Evolutionary conservation across 2,888 invertebrate genomes (phyloP).

Genomic region (Yponomeuta evonymella): DNA sequence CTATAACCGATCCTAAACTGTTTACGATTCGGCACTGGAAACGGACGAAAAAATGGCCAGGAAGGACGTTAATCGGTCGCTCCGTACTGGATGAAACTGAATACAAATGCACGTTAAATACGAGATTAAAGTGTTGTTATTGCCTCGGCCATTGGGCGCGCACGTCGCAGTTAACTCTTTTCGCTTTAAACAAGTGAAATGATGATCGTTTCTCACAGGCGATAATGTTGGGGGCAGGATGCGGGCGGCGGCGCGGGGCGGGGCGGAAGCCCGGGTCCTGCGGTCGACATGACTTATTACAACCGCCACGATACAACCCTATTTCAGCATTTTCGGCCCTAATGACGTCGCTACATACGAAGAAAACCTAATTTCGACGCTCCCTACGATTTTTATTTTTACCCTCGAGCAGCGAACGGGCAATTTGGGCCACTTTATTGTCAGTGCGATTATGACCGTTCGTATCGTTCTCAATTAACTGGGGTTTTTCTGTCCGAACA

Average conservation of each 20-base stretch:
- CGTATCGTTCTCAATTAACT: slow-evolving; percentile 31
- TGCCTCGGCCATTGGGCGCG: not conserved
- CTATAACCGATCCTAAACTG: slow-evolving; percentile 66
- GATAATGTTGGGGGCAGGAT: slow-evolving; percentile 13
- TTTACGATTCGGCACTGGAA: slow-evolving; percentile 67
- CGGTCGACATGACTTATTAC: slow-evolving; percentile 74
- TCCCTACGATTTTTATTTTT: slow-evolving; percentile 70
- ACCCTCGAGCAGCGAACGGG: slow-evolving; percentile 55
- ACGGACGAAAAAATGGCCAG: slow-evolving; percentile 60
- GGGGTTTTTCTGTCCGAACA: slow-evolving; percentile 29
- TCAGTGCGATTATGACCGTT: slow-evolving; percentile 24
- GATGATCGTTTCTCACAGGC: slow-evolving; percentile 13
- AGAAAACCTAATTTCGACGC: slow-evolving; percentile 64
- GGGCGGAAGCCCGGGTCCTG: slow-evolving; percentile 44
- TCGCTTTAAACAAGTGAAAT: slow-evolving; percentile 16
- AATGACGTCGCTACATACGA: slow-evolving; percentile 63
- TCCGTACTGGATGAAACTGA: slow-evolving; percentile 17
- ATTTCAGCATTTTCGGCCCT: slow-evolving; percentile 52
- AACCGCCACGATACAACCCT: slow-evolving; percentile 72
- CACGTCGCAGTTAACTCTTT: slow-evolving; percentile 11
- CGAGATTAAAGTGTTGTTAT: slow-evolving; percentile 2
- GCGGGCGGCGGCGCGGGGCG: slow-evolving; percentile 34
- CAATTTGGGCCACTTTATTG: slow-evolving; percentile 56
- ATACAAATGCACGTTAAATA: slow-evolving; percentile 15
- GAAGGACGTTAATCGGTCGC: slow-evolving; percentile 54